These are phyloP conservation scores for Apis florea DNA, from an alignment of 1,140 invertebrate species.

Conservation along the genomic window DNA sequence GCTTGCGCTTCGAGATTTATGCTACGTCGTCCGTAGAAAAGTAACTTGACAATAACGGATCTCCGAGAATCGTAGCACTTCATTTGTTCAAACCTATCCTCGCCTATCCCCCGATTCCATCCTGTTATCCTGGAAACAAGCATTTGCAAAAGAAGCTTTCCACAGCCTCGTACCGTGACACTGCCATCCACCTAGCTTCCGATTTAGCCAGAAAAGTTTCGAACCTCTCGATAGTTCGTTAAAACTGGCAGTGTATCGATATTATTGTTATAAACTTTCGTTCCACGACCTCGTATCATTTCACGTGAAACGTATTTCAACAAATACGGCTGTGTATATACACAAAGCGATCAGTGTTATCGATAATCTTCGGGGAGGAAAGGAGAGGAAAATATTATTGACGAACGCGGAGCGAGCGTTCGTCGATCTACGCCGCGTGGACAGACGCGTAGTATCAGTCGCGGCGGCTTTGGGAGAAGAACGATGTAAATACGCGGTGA, in stretches of 20 bases:
- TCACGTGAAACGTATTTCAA: no score
- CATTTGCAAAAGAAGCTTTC: not conserved
- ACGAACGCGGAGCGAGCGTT: not conserved
- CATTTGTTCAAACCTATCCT: constrained; percentile 23
- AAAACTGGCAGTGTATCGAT: no score
- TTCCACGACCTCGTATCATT: no score
- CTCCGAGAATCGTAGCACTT: constrained; percentile 1
- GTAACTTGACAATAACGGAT: constrained; percentile 24
- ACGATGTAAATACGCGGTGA: constrained; percentile 57
- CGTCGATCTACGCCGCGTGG: constrained; percentile 37
- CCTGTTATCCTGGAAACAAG: not conserved
- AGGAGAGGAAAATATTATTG: no score
- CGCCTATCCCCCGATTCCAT: not conserved
- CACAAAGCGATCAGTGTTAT: no score
- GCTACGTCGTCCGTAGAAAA: not conserved
- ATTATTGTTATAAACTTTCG: no score
- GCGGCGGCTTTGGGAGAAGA: constrained; percentile 35
- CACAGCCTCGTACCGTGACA: no score
- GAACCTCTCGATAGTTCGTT: no score
- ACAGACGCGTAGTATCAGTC: constrained; percentile 25
- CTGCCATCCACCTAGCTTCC: no score
- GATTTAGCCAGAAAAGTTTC: no score
- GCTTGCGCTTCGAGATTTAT: constrained; percentile 22
- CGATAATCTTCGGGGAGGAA: not conserved
- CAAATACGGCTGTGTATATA: no score